Evolutionary conservation across 2,797 vertebrate genomes (phyloP), one percentile per base, ranked within the genome.

Genomic region (Avahi laniger): DNA sequence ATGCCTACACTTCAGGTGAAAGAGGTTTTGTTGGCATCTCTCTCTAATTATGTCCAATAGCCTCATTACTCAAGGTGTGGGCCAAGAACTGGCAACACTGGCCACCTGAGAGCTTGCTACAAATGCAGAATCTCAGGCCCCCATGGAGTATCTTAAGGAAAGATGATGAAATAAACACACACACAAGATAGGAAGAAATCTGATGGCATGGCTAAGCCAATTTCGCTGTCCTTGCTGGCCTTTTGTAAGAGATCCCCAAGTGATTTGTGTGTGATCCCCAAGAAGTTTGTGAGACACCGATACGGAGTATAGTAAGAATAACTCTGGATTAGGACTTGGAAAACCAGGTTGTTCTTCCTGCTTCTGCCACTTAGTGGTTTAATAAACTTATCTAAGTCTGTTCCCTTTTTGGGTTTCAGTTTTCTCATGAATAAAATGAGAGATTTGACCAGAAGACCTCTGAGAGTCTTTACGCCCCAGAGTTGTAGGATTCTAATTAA

Each of bases 401-500:
- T 75, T 82, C 28, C 33, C 38, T 91, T 95, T 67, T 41, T 61
- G 70, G 52, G 52, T 17, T 92, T 86, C 83, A 61, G 28, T 85
- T 83, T 87, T 83, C 26, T 94, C 30, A 17, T 84, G 76, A 54
- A 20, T 69, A 69, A 38, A 76, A 87, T 87, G 81, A 97, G 5
- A 48, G 38, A 91, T 76, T 86, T 10, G 28, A 85, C n/a, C 50
- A 82, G 26, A 96, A 96, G 15, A 78, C 12, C 38, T 73, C 33
- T 54, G 33, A 93, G 38, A 3, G 5, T 91, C 72, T 89, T 85
- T 89, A 59, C 61, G 26, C 14, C 33, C 50, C 30, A 12, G 43
- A 78, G 69, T 48, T 93, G 59, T 89, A 57, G 38, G 61, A 91
- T 81, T 95, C 50, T 76, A 80, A 61, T 72, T 72, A 84, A 50